Percentiles rank a stretch among this genome's conserved stretches.
These are phyloP conservation scores for Mycteria americana DNA, from an alignment of 2,797 vertebrate species.

Conservation along the genomic window DNA sequence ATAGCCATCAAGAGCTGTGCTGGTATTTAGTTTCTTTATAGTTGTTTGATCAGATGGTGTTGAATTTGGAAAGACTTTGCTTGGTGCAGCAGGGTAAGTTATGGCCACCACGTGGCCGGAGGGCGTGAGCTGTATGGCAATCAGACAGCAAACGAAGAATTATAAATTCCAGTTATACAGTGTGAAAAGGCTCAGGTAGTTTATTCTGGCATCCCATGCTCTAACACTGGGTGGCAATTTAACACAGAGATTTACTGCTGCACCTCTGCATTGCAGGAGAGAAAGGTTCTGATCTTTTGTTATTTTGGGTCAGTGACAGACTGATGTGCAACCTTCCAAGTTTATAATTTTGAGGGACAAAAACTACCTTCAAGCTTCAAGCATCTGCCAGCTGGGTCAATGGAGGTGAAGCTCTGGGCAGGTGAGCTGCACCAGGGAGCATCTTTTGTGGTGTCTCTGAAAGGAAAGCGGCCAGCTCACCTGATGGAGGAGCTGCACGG, in stretches of 20 bases:
- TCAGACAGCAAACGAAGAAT: neutral
- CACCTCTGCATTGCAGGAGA: neutral
- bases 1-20: neutral
- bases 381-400: neutral
- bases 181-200: neutral
- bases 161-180: neutral
- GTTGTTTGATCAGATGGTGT: neutral
- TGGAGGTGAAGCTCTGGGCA: neutral
- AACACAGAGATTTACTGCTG: neutral
- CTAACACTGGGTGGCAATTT: neutral
- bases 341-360: neutral
- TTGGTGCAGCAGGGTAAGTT: neutral
- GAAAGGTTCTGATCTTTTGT: neutral
- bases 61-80: neutral
- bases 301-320: neutral
- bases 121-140: neutral
- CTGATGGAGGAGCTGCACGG: neutral
- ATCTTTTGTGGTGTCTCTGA: neutral
- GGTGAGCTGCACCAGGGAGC: neutral
- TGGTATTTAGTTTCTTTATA: neutral
- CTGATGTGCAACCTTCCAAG: neutral
- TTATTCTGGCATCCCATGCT: neutral
- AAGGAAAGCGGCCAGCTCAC: neutral
- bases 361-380: neutral
- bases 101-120: neutral